Evolutionary conservation across 2,113 vertebrate species (phyloP).

Genomic region (Ploceus nigricollis): DNA sequence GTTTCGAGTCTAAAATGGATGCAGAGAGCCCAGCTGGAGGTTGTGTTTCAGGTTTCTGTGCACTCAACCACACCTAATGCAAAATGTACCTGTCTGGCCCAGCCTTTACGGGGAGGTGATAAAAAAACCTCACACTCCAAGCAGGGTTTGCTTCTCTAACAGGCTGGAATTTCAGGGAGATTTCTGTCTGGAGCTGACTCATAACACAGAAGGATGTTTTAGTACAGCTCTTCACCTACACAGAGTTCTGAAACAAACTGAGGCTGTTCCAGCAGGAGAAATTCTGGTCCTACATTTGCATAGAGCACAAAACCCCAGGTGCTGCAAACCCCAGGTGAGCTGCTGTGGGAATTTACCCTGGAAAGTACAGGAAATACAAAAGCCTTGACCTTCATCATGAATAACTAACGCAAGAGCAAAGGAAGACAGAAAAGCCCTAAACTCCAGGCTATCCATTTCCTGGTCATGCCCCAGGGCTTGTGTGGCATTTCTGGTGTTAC

Average conservation of each 20-base stretch:
- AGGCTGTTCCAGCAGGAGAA: background rate
- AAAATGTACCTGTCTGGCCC: background rate
- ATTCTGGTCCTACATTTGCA: background rate
- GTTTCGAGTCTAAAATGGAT: background rate
- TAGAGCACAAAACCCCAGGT: background rate
- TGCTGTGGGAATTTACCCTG: slow-evolving; percentile 6
- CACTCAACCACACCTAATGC: slow-evolving; percentile 15
- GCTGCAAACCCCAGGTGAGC: background rate
- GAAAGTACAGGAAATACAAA: slow-evolving; percentile 3
- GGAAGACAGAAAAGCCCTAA: background rate
- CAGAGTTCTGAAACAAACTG: background rate
- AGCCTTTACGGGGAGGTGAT: background rate
- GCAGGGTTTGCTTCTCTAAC: background rate
- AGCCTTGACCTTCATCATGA: background rate
- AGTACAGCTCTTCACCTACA: slow-evolving; percentile 4
- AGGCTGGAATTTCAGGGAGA: slow-evolving; percentile 12
- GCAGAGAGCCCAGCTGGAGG: background rate
- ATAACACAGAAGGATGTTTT: background rate
- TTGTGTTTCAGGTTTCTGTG: slow-evolving; percentile 24
- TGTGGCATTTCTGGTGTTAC: background rate
- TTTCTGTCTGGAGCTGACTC: slow-evolving; percentile 22
- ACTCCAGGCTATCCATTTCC: background rate
- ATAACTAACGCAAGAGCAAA: background rate
- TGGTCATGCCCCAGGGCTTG: background rate
- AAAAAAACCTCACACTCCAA: background rate